A percentile compares a stretch with the other conserved stretches of the same genome.
Conservation (phyloP, 2,113 vertebrate genomes). For the Rhinopithecus roxellana region DNA sequence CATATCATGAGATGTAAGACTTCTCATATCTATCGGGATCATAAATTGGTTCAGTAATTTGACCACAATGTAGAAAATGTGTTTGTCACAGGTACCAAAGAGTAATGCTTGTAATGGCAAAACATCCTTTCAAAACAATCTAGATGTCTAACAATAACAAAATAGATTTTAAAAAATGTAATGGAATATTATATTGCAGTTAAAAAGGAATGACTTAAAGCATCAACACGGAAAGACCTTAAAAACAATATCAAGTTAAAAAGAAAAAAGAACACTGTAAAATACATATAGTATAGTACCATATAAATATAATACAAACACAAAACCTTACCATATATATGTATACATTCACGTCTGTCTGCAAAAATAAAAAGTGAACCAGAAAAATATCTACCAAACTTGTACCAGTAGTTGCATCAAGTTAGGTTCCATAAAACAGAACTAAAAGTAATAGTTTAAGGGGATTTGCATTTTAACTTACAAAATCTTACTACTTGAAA, state of each 20-base stretch:
- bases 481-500: neutral
- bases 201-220: neutral
- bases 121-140: conserved; percentile 13
- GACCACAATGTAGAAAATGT: conserved; percentile 13
- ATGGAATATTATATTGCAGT: neutral
- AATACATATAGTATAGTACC: neutral
- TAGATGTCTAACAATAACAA: neutral
- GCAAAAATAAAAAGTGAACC: neutral
- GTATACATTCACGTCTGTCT: neutral
- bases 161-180: neutral
- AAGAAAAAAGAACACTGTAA: neutral
- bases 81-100: neutral
- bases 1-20: neutral
- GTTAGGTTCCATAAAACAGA: conserved; percentile 26
- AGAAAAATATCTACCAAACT: conserved; percentile 11
- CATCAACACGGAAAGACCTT: neutral
- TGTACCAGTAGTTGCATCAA: neutral
- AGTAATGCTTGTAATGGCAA: neutral
- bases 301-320: neutral
- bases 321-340: neutral
- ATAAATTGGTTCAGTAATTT: neutral
- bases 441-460: neutral
- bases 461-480: conserved; percentile 23
- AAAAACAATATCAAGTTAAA: neutral
- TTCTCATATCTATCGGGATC: neutral